These are phyloP conservation scores for Falcunculus frontatus DNA, from an alignment of 2,113 vertebrate genomes.

Conservation along the genomic window DNA sequence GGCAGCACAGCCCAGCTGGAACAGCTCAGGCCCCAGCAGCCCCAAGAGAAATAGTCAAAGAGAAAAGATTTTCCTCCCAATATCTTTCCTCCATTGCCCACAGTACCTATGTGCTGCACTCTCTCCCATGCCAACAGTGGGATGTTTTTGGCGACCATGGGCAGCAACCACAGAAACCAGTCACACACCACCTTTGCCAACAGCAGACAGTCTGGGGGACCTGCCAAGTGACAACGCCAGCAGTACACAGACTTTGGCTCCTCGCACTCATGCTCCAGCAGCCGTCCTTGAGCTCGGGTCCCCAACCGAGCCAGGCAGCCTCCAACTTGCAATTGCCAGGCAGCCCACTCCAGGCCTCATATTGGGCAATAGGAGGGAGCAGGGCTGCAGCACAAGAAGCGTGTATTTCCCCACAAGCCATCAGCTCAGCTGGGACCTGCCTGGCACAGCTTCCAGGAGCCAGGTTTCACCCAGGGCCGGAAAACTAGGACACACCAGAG, in stretches of 20 bases:
- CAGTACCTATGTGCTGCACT: fast-evolving
- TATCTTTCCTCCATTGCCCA: neutral
- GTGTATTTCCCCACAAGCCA: fast-evolving
- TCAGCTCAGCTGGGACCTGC: neutral
- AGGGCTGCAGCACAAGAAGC: neutral
- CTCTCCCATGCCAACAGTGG: fast-evolving
- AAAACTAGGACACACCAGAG: neutral
- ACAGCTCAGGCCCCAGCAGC: neutral
- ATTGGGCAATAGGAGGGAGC: neutral
- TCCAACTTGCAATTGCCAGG: neutral
- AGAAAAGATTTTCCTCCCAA: fast-evolving
- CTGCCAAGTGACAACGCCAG: neutral
- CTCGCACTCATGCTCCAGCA: neutral
- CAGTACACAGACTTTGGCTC: neutral
- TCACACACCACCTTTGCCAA: neutral
- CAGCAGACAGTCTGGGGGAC: neutral
- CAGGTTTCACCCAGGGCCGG: neutral
- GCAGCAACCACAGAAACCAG: neutral
- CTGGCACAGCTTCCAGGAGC: neutral
- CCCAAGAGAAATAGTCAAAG: neutral
- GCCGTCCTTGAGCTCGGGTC: fast-evolving
- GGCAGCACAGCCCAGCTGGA: neutral
- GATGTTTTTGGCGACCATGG: neutral
- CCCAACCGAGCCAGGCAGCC: neutral
- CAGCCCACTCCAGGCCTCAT: neutral